Evolutionary conservation across 2,113 vertebrate genomes (phyloP).

Genomic region (Trinectes maculatus): DNA sequence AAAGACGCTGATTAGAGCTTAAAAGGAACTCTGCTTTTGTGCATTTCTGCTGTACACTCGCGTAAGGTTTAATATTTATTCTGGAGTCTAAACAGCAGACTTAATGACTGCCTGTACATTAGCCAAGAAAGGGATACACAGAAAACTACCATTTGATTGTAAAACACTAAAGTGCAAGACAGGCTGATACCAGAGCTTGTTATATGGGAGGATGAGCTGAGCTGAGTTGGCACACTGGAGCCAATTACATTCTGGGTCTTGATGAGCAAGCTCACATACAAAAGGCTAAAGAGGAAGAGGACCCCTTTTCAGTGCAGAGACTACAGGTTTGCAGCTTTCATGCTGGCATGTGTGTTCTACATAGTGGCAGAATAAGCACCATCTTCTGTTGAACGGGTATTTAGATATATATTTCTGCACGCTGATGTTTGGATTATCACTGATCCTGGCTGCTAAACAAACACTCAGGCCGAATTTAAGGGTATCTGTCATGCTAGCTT

Average conservation of each 20-base stretch:
- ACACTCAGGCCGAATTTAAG: constrained; percentile 80
- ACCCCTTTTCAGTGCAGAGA: constrained; percentile 29
- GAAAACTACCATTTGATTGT: constrained; percentile 80
- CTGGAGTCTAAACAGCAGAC: constrained; percentile 61
- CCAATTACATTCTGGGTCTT: constrained; percentile 76
- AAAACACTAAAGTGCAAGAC: constrained; percentile 81
- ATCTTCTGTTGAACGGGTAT: constrained; percentile 46
- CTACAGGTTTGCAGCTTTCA: constrained; percentile 58
- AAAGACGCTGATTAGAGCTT: constrained; percentile 43
- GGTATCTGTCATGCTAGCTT: constrained; percentile 85
- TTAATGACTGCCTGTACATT: constrained; percentile 69
- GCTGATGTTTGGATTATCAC: constrained; percentile 81
- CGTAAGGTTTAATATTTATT: constrained; percentile 64
- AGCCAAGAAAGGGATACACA: constrained; percentile 73
- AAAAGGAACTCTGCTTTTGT: constrained; percentile 28
- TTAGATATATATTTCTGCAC: constrained; percentile 66
- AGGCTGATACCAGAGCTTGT: constrained; percentile 75
- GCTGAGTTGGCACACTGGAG: constrained; percentile 73
- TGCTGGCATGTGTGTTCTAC: constrained; percentile 40
- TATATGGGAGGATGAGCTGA: constrained; percentile 76
- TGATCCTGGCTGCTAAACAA: constrained; percentile 81
- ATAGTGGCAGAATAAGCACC: constrained; percentile 42
- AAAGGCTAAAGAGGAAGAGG: constrained; percentile 54
- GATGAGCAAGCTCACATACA: constrained; percentile 72
- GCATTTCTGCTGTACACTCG: constrained; percentile 26